Evolutionary conservation across 2,888 invertebrate species (phyloP), one percentile per base, ranked within the genome.

Genomic region (Metacarcinus magister): DNA sequence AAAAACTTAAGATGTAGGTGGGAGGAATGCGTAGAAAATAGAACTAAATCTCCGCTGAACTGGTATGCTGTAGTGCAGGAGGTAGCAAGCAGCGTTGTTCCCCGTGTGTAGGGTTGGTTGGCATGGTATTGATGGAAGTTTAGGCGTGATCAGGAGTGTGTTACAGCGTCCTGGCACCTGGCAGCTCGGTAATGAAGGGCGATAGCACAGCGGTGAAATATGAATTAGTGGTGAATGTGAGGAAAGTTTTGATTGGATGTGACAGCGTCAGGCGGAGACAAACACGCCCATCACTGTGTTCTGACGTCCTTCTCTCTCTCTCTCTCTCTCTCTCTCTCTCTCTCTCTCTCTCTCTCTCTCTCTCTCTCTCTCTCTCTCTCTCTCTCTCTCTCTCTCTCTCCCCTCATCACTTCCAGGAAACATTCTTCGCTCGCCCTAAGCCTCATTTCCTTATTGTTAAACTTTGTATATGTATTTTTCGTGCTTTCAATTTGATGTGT

Each of bases 171-270:
- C 32, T 23, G 82, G 28, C 8, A 32, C 28, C 82, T 32, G 32
- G 32, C 82, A 82, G 32, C 13, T n/a, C 23, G 32, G 82, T 82
- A 32, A 82, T 82, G 82, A 13, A 19, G 82, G 82, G 23, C 7
- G 82, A 82, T 32, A 82, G 32, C 16, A 82, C 82, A 82, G 82
- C 82, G 82, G 32, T 82, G 82, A 82, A 82, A 13, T 82, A 82
- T 82, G 82, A 82, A 32, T 82, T 13, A 82, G 28, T 32, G 82
- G 82, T 82, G 82, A 82, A 23, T 82, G 82, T 82, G 82, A 32
- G 32, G 2, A 82, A 82, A 82, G 82, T 82, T 82, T 82, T 82
- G 82, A 82, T 82, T 82, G 82, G 82, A 82, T 82, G 82, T 5
- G 28, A 67, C 54, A 54, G 54, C 16, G 54, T 16, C 16, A 54